A percentile compares a stretch with the other conserved stretches of the same genome.
phyloP scores from a whole-genome alignment of 2,113 vertebrate genomes.

The Trematomus loennbergii region DNA sequence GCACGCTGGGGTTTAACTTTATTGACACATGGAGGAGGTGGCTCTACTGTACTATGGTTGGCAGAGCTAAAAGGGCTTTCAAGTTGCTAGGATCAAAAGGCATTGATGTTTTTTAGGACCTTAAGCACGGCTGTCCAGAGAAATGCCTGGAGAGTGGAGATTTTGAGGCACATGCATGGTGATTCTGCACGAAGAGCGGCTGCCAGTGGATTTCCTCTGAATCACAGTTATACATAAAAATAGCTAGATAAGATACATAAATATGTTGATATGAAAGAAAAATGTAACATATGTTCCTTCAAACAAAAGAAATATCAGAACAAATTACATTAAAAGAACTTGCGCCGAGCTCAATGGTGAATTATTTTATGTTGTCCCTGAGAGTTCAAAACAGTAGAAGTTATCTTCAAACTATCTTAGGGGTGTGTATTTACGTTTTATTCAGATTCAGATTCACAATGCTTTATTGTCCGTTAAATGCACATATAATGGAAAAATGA shows the following conservation, averaged over 20 bases:
- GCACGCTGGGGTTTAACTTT: constrained; percentile 63
- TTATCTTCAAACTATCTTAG: background rate
- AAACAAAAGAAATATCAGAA: no score
- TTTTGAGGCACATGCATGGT: background rate
- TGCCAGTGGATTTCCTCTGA: background rate
- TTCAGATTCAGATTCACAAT: no score
- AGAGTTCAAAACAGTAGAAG: no score
- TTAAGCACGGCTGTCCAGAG: background rate
- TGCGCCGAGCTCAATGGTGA: no score
- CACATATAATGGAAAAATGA: no score
- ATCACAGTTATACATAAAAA: background rate
- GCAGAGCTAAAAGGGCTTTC: constrained; percentile 44
- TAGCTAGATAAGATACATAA: background rate
- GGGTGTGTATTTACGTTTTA: background rate
- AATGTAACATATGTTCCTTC: no score
- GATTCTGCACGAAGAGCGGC: background rate
- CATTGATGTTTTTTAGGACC: constrained; percentile 30
- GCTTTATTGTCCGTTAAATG: no score
- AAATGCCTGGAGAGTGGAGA: constrained; percentile 30
- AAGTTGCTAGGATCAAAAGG: constrained; percentile 40
- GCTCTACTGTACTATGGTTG: constrained; percentile 3
- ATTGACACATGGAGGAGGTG: constrained; percentile 58
- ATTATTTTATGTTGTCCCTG: no score
- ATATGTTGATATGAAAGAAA: no score
- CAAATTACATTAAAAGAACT: no score